These are phyloP conservation scores for Lucilia sericata DNA, from an alignment of 1,140 invertebrate genomes.

Conservation along the genomic window DNA sequence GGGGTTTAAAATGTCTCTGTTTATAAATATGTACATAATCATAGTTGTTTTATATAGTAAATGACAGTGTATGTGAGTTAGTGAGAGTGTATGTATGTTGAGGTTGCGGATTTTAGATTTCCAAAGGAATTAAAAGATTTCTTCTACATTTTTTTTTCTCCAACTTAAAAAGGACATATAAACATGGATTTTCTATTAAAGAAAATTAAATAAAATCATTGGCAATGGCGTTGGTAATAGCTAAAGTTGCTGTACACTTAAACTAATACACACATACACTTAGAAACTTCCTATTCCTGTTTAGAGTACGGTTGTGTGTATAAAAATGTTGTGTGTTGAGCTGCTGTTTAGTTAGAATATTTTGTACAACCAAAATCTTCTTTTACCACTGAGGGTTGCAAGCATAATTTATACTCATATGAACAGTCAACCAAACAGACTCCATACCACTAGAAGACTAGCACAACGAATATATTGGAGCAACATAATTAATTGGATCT, in stretches of 20 bases:
- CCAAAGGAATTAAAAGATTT: constrained; percentile 60
- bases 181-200: constrained; percentile 62
- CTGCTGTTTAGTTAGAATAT: no score
- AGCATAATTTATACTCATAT: no score
- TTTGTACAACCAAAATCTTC: no score
- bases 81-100: constrained; percentile 17
- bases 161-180: constrained; percentile 31
- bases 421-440: no score
- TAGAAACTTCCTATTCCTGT: not conserved
- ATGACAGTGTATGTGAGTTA: not conserved
- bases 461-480: not conserved
- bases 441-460: no score
- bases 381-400: no score
- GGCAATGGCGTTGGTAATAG: constrained; percentile 13
- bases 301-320: not conserved
- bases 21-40: not conserved
- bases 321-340: no score
- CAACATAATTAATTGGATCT: constrained; percentile 27
- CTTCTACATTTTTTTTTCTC: not conserved
- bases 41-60: not conserved
- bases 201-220: constrained; percentile 58
- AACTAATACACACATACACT: not conserved
- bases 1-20: not conserved
- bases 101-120: constrained; percentile 41
- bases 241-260: not conserved